phyloP scores from a whole-genome alignment of 2,888 invertebrate species.

The Brachypalpus laphriformis region DNA sequence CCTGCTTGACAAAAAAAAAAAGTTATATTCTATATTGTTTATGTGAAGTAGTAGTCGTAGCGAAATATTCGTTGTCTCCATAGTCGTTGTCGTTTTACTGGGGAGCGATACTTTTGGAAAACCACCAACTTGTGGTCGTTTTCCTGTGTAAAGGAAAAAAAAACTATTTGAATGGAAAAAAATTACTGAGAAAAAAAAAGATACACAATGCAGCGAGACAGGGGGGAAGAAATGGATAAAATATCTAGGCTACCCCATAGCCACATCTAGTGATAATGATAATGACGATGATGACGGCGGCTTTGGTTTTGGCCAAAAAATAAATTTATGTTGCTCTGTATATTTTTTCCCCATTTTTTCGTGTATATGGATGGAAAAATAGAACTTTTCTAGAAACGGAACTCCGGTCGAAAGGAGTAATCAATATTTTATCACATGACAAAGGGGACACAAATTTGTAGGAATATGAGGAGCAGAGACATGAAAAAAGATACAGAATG shows the following conservation, averaged over 20 bases:
- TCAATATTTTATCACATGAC: constrained; percentile 67
- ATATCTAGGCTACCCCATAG: constrained; percentile 64
- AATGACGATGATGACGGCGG: constrained; percentile 71
- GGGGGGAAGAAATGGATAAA: constrained; percentile 20
- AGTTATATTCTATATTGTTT: constrained; percentile 56
- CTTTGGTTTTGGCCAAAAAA: constrained; percentile 65
- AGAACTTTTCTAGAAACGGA: constrained; percentile 15
- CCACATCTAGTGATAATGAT: constrained; percentile 62
- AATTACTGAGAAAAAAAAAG: constrained; percentile 1
- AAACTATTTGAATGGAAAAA: constrained; percentile 7
- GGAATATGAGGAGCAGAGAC: constrained; percentile 1
- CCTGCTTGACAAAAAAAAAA: not conserved
- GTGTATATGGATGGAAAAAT: not conserved
- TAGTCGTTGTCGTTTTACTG: constrained; percentile 14
- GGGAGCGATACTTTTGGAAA: constrained; percentile 69
- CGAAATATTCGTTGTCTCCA: constrained; percentile 25
- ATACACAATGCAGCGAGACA: constrained; percentile 19
- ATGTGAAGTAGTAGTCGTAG: constrained; percentile 46
- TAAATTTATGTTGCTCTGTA: constrained; percentile 49
- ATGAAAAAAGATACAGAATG: not conserved
- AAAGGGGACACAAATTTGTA: constrained; percentile 55
- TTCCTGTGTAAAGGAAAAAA: constrained; percentile 22
- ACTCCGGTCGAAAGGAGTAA: constrained; percentile 48
- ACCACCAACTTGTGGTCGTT: constrained; percentile 71
- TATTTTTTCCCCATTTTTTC: constrained; percentile 6